A percentile compares a stretch with the other conserved stretches of the same genome.
Conservation (phyloP, 2,888 invertebrate species). For the Eupeodes luniger region DNA sequence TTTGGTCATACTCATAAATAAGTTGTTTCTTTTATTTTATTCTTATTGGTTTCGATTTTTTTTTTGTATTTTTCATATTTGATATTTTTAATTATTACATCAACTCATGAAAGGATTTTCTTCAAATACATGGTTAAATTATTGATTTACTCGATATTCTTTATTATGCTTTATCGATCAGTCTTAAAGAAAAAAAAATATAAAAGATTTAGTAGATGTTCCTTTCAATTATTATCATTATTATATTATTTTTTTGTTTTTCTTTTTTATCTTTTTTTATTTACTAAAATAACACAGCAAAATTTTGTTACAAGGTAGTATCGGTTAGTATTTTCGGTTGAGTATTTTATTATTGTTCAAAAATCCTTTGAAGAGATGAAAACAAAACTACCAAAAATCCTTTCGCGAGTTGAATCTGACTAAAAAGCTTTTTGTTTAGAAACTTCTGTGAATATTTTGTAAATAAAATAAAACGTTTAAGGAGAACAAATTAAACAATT, state of each 20-base stretch:
- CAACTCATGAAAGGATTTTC: conserved; percentile 55
- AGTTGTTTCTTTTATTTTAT: conserved; percentile 2
- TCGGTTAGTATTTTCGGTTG: conserved; percentile 72
- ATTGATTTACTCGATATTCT: conserved; percentile 40
- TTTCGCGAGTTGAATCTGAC: conserved; percentile 51
- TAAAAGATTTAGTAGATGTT: conserved; percentile 27
- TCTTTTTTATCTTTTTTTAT: neutral
- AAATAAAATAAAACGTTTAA: too few relatives aligned
- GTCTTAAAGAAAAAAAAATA: conserved; percentile 56
- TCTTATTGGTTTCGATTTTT: conserved; percentile 4
- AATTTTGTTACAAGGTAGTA: conserved; percentile 68
- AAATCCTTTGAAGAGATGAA: neutral
- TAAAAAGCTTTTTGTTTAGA: conserved; percentile 20
- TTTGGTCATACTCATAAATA: conserved; percentile 58
- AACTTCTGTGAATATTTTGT: too few relatives aligned
- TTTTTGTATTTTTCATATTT: conserved; percentile 9
- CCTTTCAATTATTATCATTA: conserved; percentile 13
- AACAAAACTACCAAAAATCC: conserved; percentile 26
- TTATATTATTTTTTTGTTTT: neutral
- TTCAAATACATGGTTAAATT: conserved; percentile 12
- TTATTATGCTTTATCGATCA: conserved; percentile 57
- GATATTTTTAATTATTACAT: conserved; percentile 11
- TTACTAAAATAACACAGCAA: conserved; percentile 42
- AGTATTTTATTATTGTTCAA: conserved; percentile 59
- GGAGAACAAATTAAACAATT: too few relatives aligned